Conservation (phyloP, 2,888 invertebrate genomes). For the Cryptosula pallasiana region DNA sequence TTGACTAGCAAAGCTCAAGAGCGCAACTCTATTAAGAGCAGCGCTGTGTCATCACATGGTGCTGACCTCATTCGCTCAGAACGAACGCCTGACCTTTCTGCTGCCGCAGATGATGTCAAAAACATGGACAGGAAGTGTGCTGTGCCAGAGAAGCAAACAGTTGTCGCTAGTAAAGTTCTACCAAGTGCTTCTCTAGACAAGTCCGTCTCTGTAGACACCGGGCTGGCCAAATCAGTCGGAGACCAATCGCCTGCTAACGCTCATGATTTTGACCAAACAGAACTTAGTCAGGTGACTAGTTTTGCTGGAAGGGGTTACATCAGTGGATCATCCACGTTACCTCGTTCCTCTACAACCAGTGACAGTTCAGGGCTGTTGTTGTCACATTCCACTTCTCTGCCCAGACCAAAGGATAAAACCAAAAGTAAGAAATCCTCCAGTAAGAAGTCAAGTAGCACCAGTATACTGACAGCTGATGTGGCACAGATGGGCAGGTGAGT, state of each 20-base stretch:
- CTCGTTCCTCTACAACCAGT: neutral
- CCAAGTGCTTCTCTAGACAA: neutral
- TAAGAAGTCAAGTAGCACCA: neutral
- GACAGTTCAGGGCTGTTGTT: neutral
- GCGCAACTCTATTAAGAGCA: too few relatives aligned
- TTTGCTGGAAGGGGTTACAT: neutral
- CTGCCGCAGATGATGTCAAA: neutral
- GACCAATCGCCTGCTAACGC: neutral
- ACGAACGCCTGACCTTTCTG: neutral
- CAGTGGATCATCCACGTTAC: neutral
- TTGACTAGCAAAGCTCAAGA: neutral
- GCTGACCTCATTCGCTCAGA: neutral
- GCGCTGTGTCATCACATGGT: neutral
- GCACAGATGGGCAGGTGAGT: neutral
- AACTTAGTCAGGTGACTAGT: neutral
- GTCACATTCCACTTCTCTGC: neutral
- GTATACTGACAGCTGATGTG: neutral
- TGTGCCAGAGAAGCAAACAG: neutral
- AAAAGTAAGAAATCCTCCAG: neutral
- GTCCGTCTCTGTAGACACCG: neutral
- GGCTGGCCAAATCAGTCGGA: neutral
- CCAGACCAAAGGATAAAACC: neutral
- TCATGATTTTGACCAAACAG: neutral
- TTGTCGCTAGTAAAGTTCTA: neutral
- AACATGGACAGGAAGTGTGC: neutral